Conservation (phyloP, 2,113 vertebrate species). For the Hucho hucho region DNA sequence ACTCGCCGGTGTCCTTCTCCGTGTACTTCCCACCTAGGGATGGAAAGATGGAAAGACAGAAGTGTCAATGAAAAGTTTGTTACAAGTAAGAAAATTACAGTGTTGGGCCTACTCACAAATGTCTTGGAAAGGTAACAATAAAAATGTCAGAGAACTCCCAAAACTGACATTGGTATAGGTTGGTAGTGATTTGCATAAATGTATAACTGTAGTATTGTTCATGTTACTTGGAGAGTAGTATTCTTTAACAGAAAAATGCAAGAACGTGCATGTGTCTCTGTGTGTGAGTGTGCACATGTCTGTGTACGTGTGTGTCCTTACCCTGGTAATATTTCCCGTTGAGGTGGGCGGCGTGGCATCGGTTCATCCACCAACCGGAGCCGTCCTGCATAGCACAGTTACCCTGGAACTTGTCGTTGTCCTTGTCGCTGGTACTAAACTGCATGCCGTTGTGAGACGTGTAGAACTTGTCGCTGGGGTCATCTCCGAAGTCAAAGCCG, state of each 20-base stretch:
- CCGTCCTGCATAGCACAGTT: constrained; percentile 93
- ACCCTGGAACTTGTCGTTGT: constrained; percentile 85
- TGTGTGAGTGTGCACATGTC: too few relatives aligned
- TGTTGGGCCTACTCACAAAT: too few relatives aligned
- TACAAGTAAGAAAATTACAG: neutral
- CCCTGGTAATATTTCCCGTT: constrained; percentile 89
- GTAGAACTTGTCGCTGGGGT: constrained; percentile 85
- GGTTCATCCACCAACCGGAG: constrained; percentile 99
- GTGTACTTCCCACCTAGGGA: constrained; percentile 83
- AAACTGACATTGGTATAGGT: too few relatives aligned
- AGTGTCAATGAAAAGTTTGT: neutral
- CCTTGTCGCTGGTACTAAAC: constrained; percentile 89
- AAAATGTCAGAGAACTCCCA: too few relatives aligned
- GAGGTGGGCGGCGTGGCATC: constrained; percentile 91
- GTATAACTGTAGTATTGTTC: too few relatives aligned
- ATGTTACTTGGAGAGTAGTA: too few relatives aligned
- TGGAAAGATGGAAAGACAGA: neutral
- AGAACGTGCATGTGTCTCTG: too few relatives aligned
- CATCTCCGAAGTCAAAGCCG: constrained; percentile 83
- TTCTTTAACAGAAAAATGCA: too few relatives aligned
- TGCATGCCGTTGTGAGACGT: constrained; percentile 90
- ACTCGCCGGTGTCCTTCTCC: constrained; percentile 70
- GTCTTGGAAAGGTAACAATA: too few relatives aligned
- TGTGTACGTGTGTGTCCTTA: constrained; percentile 44
- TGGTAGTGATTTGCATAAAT: too few relatives aligned